A percentile compares a stretch with the other conserved stretches of the same genome.
phyloP scores from a whole-genome alignment of 2,797 vertebrate species.

The Liparis tanakae region DNA sequence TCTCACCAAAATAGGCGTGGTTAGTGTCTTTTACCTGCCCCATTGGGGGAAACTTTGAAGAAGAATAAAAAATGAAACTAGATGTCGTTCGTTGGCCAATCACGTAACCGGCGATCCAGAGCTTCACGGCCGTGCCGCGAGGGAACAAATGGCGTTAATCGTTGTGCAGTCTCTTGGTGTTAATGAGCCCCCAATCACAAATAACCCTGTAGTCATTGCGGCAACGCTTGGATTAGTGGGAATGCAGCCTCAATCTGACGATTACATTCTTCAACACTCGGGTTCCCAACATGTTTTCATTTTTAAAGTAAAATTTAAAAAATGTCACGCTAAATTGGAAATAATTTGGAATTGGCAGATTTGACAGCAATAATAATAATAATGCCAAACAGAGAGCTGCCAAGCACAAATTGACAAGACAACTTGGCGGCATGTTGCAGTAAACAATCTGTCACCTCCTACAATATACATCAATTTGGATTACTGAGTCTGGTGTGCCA shows the following conservation, averaged over 20 bases:
- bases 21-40: neutral
- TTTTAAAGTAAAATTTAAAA: neutral
- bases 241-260: neutral
- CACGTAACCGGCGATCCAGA: neutral
- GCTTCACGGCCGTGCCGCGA: neutral
- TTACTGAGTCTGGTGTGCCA: constrained; percentile 20
- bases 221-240: neutral
- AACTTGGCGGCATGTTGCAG: constrained; percentile 29
- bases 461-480: constrained; percentile 40
- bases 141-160: neutral
- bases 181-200: neutral
- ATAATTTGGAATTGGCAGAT: constrained; percentile 9
- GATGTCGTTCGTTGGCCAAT: neutral
- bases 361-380: neutral
- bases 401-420: constrained; percentile 49
- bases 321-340: neutral
- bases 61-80: neutral
- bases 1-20: neutral
- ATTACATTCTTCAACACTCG: neutral
- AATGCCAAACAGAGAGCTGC: constrained; percentile 35
- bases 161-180: neutral
- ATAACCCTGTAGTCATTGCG: neutral
- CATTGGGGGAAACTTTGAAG: neutral
- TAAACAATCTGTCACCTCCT: constrained; percentile 46
- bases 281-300: neutral